These are phyloP conservation scores for Lepidurus packardi DNA, from an alignment of 1,140 invertebrate species.

Conservation along the genomic window DNA sequence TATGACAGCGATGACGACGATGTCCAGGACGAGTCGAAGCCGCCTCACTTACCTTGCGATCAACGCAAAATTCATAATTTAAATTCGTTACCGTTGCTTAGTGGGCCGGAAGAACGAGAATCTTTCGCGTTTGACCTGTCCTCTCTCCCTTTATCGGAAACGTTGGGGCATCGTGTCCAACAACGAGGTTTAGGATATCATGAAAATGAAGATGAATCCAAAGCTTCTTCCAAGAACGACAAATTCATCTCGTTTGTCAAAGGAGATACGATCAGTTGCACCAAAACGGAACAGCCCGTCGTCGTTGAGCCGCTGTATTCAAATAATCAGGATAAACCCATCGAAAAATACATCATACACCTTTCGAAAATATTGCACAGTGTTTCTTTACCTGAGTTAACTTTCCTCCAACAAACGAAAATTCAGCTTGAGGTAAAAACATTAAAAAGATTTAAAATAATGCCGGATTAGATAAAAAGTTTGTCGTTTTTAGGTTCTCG, in stretches of 20 bases:
- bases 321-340: background rate
- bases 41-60: background rate
- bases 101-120: slow-evolving; percentile 21
- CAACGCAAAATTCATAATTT: background rate
- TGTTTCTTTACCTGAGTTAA: background rate
- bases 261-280: slow-evolving; percentile 22
- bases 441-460: background rate
- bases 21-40: background rate
- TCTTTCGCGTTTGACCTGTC: slow-evolving; percentile 22
- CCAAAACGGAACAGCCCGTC: background rate
- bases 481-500: background rate
- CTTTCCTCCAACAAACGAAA: background rate
- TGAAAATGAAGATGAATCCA: background rate
- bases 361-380: background rate
- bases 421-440: background rate
- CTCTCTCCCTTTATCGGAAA: background rate
- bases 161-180: background rate
- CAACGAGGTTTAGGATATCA: slow-evolving; percentile 25
- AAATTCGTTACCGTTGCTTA: slow-evolving; percentile 14
- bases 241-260: slow-evolving; percentile 22
- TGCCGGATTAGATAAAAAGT: too few relatives aligned
- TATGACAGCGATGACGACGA: background rate
- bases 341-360: background rate
- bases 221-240: background rate
- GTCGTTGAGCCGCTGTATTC: background rate